A percentile compares a stretch with the other conserved stretches of the same genome.
Conservation (phyloP, 2,113 vertebrate genomes). For the Notarius quadriscutis region DNA sequence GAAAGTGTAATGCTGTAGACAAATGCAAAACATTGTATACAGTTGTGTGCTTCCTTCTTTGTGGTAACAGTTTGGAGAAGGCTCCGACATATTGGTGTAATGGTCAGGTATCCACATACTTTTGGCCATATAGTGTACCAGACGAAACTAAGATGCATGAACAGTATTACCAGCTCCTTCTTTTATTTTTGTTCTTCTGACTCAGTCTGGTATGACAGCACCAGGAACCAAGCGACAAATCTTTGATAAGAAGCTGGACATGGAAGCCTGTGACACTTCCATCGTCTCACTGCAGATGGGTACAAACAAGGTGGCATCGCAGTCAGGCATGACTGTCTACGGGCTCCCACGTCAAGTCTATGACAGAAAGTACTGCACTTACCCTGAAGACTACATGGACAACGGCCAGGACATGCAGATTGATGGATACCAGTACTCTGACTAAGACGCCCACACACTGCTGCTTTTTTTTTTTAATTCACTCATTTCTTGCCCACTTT, state of each 20-base stretch:
- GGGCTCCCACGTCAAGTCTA: conserved; percentile 91
- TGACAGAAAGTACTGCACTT: conserved; percentile 88
- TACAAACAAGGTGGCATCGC: conserved; percentile 90
- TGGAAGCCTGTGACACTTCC: conserved; percentile 85
- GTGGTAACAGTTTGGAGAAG: not conserved
- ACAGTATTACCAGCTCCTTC: not conserved
- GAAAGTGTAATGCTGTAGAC: not conserved
- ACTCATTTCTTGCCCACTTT: conserved; percentile 37
- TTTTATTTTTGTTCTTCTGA: conserved; percentile 3
- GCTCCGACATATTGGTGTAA: not conserved
- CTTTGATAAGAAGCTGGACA: conserved; percentile 87
- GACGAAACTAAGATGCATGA: not conserved
- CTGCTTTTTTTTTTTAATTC: conserved; percentile 41
- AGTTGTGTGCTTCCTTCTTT: not conserved
- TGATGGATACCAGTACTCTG: conserved; percentile 83
- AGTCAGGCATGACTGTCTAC: conserved; percentile 93
- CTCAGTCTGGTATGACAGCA: conserved; percentile 89
- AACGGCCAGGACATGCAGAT: conserved; percentile 74
- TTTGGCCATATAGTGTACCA: not conserved
- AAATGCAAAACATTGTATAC: not conserved
- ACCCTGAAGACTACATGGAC: conserved; percentile 62
- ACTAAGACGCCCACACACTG: conserved; percentile 64
- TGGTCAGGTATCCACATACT: not conserved
- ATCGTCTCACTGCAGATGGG: conserved; percentile 96
- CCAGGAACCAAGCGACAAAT: conserved; percentile 93